phyloP scores from a whole-genome alignment of 2,113 vertebrate species.

The Odocoileus virginianus region DNA sequence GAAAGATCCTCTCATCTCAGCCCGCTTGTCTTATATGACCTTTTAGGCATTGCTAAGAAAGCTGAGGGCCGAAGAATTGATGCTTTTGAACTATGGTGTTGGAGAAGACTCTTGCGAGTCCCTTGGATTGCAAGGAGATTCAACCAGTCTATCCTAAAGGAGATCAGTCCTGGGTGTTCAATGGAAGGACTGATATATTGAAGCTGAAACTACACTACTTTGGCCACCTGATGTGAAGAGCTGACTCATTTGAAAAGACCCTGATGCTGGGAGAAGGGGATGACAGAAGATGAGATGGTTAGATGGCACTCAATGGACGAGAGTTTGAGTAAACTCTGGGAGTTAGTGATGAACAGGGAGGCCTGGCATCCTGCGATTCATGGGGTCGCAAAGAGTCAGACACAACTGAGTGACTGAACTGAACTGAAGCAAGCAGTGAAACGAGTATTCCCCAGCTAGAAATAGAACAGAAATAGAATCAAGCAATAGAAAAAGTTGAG shows the following conservation, averaged over 20 bases:
- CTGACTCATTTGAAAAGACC: not conserved
- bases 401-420: not conserved
- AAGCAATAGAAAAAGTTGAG: not conserved
- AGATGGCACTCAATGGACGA: not conserved
- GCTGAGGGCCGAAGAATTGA: not conserved
- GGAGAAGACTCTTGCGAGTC: not conserved
- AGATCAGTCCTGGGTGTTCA: not conserved
- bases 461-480: not conserved
- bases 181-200: not conserved
- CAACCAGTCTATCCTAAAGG: not conserved
- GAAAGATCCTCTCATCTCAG: not conserved
- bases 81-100: not conserved
- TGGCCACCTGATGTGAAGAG: not conserved
- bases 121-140: not conserved
- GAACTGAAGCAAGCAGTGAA: not conserved
- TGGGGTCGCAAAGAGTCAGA: not conserved
- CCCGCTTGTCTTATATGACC: not conserved
- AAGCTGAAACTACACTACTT: not conserved
- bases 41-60: not conserved
- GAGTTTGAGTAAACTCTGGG: not conserved
- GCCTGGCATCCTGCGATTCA: not conserved
- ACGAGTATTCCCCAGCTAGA: not conserved
- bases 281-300: not conserved
- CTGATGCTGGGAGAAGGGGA: not conserved
- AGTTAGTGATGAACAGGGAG: not conserved